Base-by-base conservation (phyloP, 2,888 invertebrate genomes). In the Pristionchus fissidentatus region DNA sequence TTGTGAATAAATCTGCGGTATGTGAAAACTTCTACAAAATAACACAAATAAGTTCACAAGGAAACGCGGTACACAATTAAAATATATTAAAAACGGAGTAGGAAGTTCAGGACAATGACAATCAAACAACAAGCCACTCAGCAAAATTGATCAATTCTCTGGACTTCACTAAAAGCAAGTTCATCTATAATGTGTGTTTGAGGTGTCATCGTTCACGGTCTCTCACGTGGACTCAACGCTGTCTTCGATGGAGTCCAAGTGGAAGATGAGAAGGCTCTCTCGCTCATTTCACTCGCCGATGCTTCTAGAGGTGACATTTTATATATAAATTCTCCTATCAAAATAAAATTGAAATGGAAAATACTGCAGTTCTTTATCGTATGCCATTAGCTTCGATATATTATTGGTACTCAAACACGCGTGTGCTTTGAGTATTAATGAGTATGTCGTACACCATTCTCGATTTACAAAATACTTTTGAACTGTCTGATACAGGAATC, bases 161-260 rank as follows among this genome's bases (percentile, higher is more conserved):
- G n/a, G n/a, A n/a, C n/a, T n/a, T n/a, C n/a, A n/a, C n/a, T n/a
- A n/a, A n/a, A n/a, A n/a, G n/a, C n/a, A n/a, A n/a, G n/a, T n/a
- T n/a, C n/a, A n/a, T n/a, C n/a, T n/a, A n/a, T n/a, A n/a, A n/a
- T n/a, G n/a, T n/a, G n/a, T n/a, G n/a, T n/a, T n/a, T n/a, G n/a
- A 79, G 79, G 79, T 26, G 41, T 79, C n/a, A 46, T 79, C 79
- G 79, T 10, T 1, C 57, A 79, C 57, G 79, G 57, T 32, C 57
- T 79, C 41, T 57, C 52, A 1, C 79, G 79, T 0, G 79, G 79
- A 2, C 38, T 43, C 0, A 79, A 26, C 26, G 38, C 55, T 0
- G n/a, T 32, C 13, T 57, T 79, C 79, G 35, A 15, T 7, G 3
- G 3, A 4, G 41, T 8, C 19, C 32, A 19, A 7, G 79, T 1